A percentile compares a stretch with the other conserved stretches of the same genome.
Evolutionary conservation across 2,888 invertebrate species (phyloP).

Genomic region (Drosophila phalerata): DNA sequence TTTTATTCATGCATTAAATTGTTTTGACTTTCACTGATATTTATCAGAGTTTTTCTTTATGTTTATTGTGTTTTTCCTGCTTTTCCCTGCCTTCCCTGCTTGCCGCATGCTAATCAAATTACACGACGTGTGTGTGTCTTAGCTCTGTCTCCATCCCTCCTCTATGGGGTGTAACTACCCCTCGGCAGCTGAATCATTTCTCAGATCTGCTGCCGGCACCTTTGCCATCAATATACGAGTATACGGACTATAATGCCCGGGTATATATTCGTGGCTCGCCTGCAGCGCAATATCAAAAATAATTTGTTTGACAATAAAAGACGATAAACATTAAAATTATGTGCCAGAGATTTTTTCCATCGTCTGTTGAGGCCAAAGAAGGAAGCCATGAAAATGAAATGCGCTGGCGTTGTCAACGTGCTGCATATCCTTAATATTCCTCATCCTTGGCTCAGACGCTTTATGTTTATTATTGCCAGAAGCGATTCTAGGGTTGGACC

Average conservation of each 20-base stretch:
- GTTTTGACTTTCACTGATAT: constrained; percentile 82
- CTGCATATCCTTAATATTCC: constrained; percentile 53
- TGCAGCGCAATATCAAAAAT: constrained; percentile 84
- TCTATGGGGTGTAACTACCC: constrained; percentile 23
- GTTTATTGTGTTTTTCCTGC: constrained; percentile 67
- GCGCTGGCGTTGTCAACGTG: constrained; percentile 61
- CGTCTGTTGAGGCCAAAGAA: constrained; percentile 17
- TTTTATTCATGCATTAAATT: constrained; percentile 85
- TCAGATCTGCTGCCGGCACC: constrained; percentile 56
- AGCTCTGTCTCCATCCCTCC: constrained; percentile 4
- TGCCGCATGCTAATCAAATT: constrained; percentile 81
- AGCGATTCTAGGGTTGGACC: constrained; percentile 43
- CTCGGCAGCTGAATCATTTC: constrained; percentile 81
- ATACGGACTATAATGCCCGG: constrained; percentile 29
- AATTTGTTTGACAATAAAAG: constrained; percentile 85
- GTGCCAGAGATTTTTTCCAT: constrained; percentile 66
- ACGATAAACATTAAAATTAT: constrained; percentile 85
- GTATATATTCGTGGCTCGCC: constrained; percentile 45
- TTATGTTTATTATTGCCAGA: constrained; percentile 60
- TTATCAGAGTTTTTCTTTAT: constrained; percentile 71
- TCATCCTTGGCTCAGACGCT: constrained; percentile 41
- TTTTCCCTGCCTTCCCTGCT: constrained; percentile 11
- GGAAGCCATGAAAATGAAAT: constrained; percentile 30
- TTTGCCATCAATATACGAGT: constrained; percentile 68
- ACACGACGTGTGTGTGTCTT: constrained; percentile 53